These are phyloP conservation scores for Steinernema khuongi DNA, from an alignment of 1,140 invertebrate species.

Conservation along the genomic window DNA sequence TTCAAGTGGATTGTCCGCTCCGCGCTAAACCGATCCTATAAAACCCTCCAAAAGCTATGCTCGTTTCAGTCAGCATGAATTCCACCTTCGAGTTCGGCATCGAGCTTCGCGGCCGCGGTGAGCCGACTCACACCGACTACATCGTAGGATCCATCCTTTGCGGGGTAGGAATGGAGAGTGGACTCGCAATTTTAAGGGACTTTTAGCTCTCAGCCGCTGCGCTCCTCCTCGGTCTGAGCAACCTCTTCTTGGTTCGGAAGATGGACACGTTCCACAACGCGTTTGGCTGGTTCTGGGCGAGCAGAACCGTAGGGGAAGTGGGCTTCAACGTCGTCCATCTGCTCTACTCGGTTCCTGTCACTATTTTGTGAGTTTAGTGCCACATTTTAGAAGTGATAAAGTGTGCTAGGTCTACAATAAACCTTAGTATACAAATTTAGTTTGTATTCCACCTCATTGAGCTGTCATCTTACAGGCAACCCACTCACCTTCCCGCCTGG, in stretches of 20 bases:
- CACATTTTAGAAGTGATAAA: neutral
- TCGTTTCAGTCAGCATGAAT: too few species aligned
- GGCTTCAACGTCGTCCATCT: constrained; percentile 4
- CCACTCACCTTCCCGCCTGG: neutral
- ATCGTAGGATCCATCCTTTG: neutral
- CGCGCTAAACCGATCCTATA: too few species aligned
- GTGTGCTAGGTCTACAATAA: too few species aligned
- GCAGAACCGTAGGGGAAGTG: neutral
- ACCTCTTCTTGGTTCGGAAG: neutral
- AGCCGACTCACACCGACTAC: neutral
- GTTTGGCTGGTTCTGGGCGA: constrained; percentile 12
- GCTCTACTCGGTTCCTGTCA: neutral
- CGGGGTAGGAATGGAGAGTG: neutral
- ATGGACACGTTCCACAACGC: constrained; percentile 15
- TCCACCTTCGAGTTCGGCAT: neutral
- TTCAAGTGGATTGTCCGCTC: too few species aligned
- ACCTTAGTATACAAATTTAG: too few species aligned
- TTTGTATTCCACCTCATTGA: neutral
- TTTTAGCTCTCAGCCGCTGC: neutral
- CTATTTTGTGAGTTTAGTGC: neutral
- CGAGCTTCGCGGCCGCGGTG: neutral
- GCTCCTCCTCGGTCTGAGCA: neutral
- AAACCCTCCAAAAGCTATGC: too few species aligned
- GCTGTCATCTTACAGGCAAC: neutral
- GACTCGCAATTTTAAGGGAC: neutral